Evolutionary conservation across 2,888 invertebrate species (phyloP), one percentile per base, ranked within the genome.

Genomic region (Pimpla rufipes): DNA sequence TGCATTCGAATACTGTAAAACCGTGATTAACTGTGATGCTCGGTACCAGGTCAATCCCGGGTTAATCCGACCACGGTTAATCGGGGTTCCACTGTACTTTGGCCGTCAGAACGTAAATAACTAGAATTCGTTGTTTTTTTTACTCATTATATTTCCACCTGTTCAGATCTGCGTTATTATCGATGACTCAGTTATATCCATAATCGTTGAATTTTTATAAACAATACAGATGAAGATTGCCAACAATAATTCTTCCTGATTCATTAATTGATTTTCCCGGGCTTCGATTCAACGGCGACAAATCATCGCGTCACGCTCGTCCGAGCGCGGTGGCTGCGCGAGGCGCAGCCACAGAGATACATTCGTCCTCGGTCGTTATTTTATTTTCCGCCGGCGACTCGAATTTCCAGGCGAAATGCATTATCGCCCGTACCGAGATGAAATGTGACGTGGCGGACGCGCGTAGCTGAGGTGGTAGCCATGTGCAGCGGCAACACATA

Each of bases 401-500:
- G 37, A 68, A 68, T 37, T 37, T 68, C 21, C 11, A 6, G 37
- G 18, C 68, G 62, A 71, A 70, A 70, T 68, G 66, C 70, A 83
- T 84, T 78, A 81, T 84, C 62, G 45, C 45, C 50, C 45, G 16
- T 45, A 45, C 59, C 37, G 55, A 70, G 45, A 77, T 47, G 52
- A 57, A 76, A 83, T 71, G 23, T 62, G 52, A 42, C 45, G 52
- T 55, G 45, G 78, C 45, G 66, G 18, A 77, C 18, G 35, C 18
- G 23, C 37, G 47, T 73, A 75, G 40, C 74, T 47, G 40, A 67
- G 55, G 40, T 45, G 47, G 83, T 77, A 82, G 81, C 70, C 29
- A 5, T 45, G 78, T 59, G 79, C 76, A 68, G 82, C 59, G 79
- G 29, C 29, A 29, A 29, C 66, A 37, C 55, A 40, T 67, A 50